phyloP scores from a whole-genome alignment of 2,888 invertebrate genomes.

The Euzetes globulus region DNA sequence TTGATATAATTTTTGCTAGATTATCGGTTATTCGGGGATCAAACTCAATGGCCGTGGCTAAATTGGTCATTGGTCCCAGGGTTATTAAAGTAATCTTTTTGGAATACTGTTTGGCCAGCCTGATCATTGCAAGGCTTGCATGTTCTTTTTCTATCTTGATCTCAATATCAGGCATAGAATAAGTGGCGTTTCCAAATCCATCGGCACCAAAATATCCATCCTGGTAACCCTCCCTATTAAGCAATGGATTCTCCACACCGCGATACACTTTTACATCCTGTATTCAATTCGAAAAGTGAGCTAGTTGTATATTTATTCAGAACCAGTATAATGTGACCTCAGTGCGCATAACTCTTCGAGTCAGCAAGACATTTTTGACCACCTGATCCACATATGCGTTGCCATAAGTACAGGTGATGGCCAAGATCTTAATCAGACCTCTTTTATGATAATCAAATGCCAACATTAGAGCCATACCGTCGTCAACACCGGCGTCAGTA shows the following conservation, averaged over 20 bases:
- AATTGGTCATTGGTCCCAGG: constrained; percentile 49
- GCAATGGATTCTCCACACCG: constrained; percentile 40
- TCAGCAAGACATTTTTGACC: constrained; percentile 57
- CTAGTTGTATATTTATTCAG: too few relatives aligned
- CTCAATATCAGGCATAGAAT: constrained; percentile 41
- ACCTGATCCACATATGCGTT: constrained; percentile 65
- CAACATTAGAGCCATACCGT: constrained; percentile 47
- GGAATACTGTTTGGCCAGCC: constrained; percentile 39
- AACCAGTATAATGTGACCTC: too few relatives aligned
- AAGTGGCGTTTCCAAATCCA: constrained; percentile 40
- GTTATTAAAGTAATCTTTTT: constrained; percentile 45
- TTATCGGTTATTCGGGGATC: constrained; percentile 46
- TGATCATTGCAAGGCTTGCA: constrained; percentile 43
- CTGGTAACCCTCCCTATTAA: constrained; percentile 44
- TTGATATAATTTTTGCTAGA: constrained; percentile 36
- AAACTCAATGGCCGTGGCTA: constrained; percentile 48
- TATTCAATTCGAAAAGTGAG: too few relatives aligned
- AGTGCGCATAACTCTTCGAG: constrained; percentile 36
- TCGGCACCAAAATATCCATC: constrained; percentile 40
- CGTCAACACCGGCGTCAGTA: constrained; percentile 48
- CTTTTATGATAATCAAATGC: constrained; percentile 42
- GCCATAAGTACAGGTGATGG: constrained; percentile 66
- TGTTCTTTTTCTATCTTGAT: constrained; percentile 39
- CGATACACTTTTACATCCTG: constrained; percentile 8
- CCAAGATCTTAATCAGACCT: constrained; percentile 54